Evolutionary conservation across 2,113 vertebrate species (phyloP).

Genomic region (Microtus oregoni): DNA sequence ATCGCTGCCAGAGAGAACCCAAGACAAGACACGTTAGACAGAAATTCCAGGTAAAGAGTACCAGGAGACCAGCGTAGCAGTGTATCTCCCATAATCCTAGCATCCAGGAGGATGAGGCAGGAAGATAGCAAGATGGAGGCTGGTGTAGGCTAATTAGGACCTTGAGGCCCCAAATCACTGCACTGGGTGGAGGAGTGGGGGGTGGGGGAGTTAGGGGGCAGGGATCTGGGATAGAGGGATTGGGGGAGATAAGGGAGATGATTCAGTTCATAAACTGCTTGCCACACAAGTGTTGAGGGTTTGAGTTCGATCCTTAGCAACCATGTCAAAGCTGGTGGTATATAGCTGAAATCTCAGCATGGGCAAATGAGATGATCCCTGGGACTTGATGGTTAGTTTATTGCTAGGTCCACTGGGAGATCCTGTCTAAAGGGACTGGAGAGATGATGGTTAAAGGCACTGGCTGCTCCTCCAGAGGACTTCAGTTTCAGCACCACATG

Average conservation of each 20-base stretch:
- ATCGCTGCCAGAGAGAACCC: constrained; percentile 22
- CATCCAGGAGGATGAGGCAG: not conserved
- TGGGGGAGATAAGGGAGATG: not conserved
- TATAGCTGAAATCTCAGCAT: too few species aligned
- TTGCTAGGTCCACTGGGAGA: too few species aligned
- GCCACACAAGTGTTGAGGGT: not conserved
- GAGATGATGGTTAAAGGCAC: not conserved
- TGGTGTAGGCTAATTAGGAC: not conserved
- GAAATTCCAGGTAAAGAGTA: not conserved
- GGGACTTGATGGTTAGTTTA: not conserved
- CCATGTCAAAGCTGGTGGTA: not conserved
- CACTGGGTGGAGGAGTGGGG: too few species aligned
- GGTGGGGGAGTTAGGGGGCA: too few species aligned
- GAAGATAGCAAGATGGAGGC: not conserved
- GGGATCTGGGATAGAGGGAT: not conserved
- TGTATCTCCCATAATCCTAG: not conserved
- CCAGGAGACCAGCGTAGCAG: not conserved
- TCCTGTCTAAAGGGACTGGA: not conserved
- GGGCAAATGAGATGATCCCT: not conserved
- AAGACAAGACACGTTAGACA: not conserved
- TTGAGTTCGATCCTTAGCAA: not conserved
- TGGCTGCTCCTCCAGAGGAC: not conserved
- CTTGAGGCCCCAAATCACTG: not conserved
- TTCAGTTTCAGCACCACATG: not conserved
- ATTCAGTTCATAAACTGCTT: not conserved